Conservation (phyloP, 2,888 invertebrate genomes). For the Rhingia campestris region DNA sequence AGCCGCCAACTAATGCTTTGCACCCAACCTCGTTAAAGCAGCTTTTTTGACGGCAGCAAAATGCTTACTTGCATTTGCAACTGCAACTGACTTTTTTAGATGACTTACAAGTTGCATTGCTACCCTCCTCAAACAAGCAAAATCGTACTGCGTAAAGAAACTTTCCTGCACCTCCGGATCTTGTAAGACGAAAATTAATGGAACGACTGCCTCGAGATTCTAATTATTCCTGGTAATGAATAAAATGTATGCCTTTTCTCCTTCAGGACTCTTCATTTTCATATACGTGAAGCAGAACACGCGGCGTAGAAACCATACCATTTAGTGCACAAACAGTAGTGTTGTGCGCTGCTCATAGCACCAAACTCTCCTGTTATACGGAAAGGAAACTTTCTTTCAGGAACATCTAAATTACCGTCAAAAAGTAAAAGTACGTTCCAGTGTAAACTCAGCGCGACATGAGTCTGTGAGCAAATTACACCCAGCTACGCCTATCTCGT, state of each 20-base stretch:
- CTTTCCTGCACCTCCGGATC: conserved; percentile 22
- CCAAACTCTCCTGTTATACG: conserved; percentile 21
- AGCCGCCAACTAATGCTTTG: background rate
- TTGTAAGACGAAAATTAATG: conserved; percentile 56
- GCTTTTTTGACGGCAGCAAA: background rate
- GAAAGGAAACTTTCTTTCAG: conserved; percentile 58
- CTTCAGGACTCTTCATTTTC: conserved; percentile 45
- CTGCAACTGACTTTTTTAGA: background rate
- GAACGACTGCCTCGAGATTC: conserved; percentile 42
- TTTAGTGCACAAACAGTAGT: conserved; percentile 14
- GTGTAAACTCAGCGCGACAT: conserved; percentile 48
- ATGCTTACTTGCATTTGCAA: background rate
- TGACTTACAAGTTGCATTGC: background rate
- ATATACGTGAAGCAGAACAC: background rate
- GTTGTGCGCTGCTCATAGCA: conserved; percentile 26
- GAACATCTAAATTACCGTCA: conserved; percentile 66
- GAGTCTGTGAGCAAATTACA: conserved; percentile 50
- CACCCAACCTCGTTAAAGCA: background rate
- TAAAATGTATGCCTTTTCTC: conserved; percentile 38
- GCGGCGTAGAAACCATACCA: background rate
- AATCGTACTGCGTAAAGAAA: conserved; percentile 9
- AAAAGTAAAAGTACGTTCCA: conserved; percentile 64
- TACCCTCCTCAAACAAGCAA: background rate
- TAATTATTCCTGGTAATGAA: conserved; percentile 64
- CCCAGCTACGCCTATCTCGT: conserved; percentile 52